phyloP scores from a whole-genome alignment of 2,113 vertebrate genomes.

The Sander vitreus region DNA sequence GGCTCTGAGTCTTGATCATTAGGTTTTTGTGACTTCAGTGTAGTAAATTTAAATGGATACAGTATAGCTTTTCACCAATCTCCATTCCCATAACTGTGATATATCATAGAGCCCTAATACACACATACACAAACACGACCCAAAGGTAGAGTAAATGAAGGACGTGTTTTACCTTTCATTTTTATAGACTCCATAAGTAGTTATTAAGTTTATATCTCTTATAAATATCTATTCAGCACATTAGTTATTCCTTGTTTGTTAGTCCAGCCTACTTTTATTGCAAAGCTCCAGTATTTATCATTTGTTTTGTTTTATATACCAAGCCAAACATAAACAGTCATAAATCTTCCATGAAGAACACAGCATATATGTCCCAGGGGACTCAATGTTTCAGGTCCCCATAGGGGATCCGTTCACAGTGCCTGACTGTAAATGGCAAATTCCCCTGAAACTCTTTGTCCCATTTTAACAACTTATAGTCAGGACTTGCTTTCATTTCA shows the following conservation, averaged over 20 bases:
- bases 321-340: slow-evolving; percentile 78
- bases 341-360: slow-evolving; percentile 78
- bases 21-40: neutral
- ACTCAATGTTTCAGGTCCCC: slow-evolving; percentile 56
- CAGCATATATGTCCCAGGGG: slow-evolving; percentile 65
- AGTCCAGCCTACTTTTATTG: slow-evolving; percentile 65
- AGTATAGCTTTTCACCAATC: neutral
- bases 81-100: neutral
- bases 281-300: slow-evolving; percentile 64
- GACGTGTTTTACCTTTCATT: neutral
- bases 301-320: slow-evolving; percentile 81
- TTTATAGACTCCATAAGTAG: slow-evolving; percentile 1
- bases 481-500: slow-evolving; percentile 46
- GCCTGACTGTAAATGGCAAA: slow-evolving; percentile 74
- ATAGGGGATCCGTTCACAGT: slow-evolving; percentile 48
- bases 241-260: slow-evolving; percentile 39
- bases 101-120: neutral
- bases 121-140: neutral
- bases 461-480: slow-evolving; percentile 73
- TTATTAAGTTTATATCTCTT: slow-evolving; percentile 4
- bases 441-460: slow-evolving; percentile 78
- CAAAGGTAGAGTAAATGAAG: neutral
- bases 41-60: neutral
- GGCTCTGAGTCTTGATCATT: neutral
- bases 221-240: slow-evolving; percentile 37